Base-by-base conservation (phyloP, 2,113 vertebrate genomes). In the Erinaceus europaeus region DNA sequence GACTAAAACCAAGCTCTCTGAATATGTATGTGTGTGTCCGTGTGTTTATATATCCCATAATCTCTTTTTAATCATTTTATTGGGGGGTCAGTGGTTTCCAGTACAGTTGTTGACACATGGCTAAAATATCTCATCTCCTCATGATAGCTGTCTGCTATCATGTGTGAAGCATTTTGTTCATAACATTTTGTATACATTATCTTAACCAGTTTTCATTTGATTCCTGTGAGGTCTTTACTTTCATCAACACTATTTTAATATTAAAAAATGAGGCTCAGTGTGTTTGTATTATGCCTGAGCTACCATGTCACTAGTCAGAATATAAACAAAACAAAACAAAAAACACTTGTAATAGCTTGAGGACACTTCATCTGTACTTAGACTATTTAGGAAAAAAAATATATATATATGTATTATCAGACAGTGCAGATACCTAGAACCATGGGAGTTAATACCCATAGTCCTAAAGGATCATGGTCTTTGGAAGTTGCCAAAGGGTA, bases 271-370 rank as follows among this genome's bases (percentile, higher is more conserved):
- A 15, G 77, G 86, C 8, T 40, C 77, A 25, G 21, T 68, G 67
- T 4, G 3, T 86, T 27, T 79, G 15, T 65, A 48, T 57, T 46
- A 59, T 59, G 34, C 59, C 4, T 38, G 17, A 61, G 44, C 5
- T 46, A 59, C 7, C 82, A 7, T 61, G 75, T 27, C 17, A 12
- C 1, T 68, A 65, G 27, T n/a, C n/a, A n/a, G 25, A n/a, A 59
- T 53, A 71, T 74, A 67, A 69, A 68, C 42, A 84, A 93, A 64
- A 84, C 46, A 77, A n/a, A n/a, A n/a, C n/a, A n/a, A n/a, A n/a
- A n/a, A n/a, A n/a, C n/a, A n/a, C n/a, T n/a, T n/a, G n/a, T n/a
- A n/a, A n/a, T n/a, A n/a, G n/a, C n/a, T n/a, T 38, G 32, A 34
- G 15, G 4, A 67, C 8, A 53, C 32, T 71, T 92, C 73, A 44